phyloP scores from a whole-genome alignment of 2,888 invertebrate genomes.

The Nudaria mundana region DNA sequence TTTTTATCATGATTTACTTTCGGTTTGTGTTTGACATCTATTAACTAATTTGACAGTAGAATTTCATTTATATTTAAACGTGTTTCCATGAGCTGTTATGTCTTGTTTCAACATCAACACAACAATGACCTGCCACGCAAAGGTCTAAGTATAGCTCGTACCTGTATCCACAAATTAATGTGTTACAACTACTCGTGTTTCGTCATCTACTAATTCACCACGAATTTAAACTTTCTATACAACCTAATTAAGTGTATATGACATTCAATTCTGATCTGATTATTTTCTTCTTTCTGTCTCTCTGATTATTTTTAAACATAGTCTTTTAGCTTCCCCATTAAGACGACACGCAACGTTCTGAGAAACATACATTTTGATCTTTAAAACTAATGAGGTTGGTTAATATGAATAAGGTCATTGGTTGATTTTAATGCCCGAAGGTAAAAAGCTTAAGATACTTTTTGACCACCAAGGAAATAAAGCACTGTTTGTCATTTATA shows the following conservation, averaged over 20 bases:
- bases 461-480: no score
- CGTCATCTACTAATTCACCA: conserved; percentile 11
- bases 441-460: no score
- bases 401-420: conserved; percentile 56
- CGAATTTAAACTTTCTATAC: conserved; percentile 21
- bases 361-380: conserved; percentile 59
- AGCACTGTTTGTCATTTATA: no score
- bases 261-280: no score
- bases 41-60: conserved; percentile 20
- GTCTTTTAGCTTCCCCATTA: conserved; percentile 33
- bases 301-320: conserved; percentile 32
- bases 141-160: no score
- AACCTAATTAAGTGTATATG: conserved; percentile 32
- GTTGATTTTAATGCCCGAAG: no score
- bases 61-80: conserved; percentile 7
- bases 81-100: neutral
- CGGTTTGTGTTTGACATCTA: conserved; percentile 17
- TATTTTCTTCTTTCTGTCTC: no score
- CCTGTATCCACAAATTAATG: no score
- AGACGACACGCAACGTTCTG: conserved; percentile 46
- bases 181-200: no score
- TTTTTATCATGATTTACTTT: conserved; percentile 27
- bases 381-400: conserved; percentile 51
- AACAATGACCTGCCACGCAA: no score
- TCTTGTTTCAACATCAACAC: no score